Evolutionary conservation across 2,888 invertebrate species (phyloP), one percentile per base, ranked within the genome.

Genomic region (Dione vanillae): DNA sequence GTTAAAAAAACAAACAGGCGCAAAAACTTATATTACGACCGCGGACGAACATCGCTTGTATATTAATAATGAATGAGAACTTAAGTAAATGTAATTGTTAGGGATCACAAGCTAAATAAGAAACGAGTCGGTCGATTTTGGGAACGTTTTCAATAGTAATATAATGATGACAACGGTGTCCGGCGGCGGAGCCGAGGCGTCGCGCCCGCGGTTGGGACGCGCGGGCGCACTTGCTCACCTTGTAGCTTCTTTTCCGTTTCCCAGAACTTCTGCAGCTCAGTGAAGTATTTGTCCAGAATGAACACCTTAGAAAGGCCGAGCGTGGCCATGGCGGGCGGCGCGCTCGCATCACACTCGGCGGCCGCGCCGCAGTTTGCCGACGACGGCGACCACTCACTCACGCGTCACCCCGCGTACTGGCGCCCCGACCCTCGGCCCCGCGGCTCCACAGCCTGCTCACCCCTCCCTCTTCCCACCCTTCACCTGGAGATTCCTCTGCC

Each of bases 201-300:
- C 45, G 62, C 61, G 12, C 45, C 43, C 16, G 54, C 54, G 65
- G 47, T 8, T 66, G 67, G 43, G 54, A 66, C 56, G 65, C 52
- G 65, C 64, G 52, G 51, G 54, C 52, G 68, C 64, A 73, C 75
- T 75, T 79, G 83, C 95, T 95, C 96, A 98, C 98, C 98, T 96
- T 97, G 97, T 86, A 98, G 94, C 94, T 98, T 98, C 94, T 98
- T 98, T 93, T 98, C 98, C 76, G 98, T 97, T 94, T 98, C 98
- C 97, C 98, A 97, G 94, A 98, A 97, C 94, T 98, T 98, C 91
- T 98, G 98, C 92, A 98, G 95, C 94, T 98, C 98, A 80, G 97
- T 98, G 94, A 98, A 98, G 94, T 98, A 98, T 93, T 98, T 98
- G 96, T 98, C 98, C 95, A 98, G 96, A 91, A 98, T 98, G 95